Evolutionary conservation across 1,140 invertebrate species (phyloP), one percentile per base, ranked within the genome.

Genomic region (Augochlora pura): DNA sequence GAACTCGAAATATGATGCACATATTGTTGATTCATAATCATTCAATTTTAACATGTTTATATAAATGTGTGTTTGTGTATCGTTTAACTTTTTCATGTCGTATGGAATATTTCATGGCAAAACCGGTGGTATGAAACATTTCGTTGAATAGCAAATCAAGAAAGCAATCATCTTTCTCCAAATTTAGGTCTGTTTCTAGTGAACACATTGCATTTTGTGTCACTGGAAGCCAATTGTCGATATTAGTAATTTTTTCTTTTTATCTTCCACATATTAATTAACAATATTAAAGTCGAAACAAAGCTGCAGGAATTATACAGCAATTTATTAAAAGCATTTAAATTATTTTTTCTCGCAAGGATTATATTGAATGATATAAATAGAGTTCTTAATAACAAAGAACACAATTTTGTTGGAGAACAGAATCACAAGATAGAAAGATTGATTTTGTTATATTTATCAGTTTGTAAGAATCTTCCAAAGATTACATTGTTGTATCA

Each of bases 371-470:
- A 27, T 77, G 69, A 77, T 39, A 63, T 77, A 66, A 80, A 80
- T 75, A 81, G 66, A 65, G 25, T 70, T 63, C 70, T 81, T 68
- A 77, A 42, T 77, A 72, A 82, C 67, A 72, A 85, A 86, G 83
- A 85, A 79, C 67, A 71, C 32, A 73, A 27, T 75, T 85, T 75
- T 38, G 54, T 82, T 80, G 83, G 72, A 85, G 85, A 86, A 78
- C 75, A 85, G 67, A 67, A 86, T 86, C 52, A 60, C 52, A 85
- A 82, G 49, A 60, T 85, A 63, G 12, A 73, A 79, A 82, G 21
- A 76, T 75, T 52, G 5, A 82, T 79, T 63, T 84, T 66, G 25
- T 72, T n/a, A 73, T 57, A 60, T 79, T 65, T 71, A 14, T 63
- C 57, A 46, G 59, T 72, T 59, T 7, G 70, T 77, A 78, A 82